phyloP scores from a whole-genome alignment of 2,888 invertebrate species.

The Idaea biselata region DNA sequence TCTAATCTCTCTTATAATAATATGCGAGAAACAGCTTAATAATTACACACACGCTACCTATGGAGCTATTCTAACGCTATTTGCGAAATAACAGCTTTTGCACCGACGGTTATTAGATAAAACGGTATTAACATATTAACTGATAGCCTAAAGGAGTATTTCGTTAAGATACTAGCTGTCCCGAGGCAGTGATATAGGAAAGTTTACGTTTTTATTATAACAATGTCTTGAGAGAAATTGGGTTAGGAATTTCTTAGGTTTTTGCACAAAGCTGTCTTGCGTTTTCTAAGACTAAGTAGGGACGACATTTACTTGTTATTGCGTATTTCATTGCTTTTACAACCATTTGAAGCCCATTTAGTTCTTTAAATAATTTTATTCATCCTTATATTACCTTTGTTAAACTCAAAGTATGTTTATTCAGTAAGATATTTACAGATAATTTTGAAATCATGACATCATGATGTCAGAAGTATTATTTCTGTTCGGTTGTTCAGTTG shows the following conservation, averaged over 20 bases:
- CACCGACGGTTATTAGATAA: slow-evolving; percentile 53
- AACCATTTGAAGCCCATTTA: no score
- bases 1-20: slow-evolving; percentile 17
- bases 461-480: no score
- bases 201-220: neutral
- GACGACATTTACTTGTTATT: no score
- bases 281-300: no score
- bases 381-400: no score
- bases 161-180: slow-evolving; percentile 25
- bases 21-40: slow-evolving; percentile 19
- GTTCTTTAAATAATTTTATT: no score
- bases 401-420: no score
- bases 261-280: neutral
- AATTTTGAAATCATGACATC: no score
- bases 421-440: no score
- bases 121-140: slow-evolving; percentile 55
- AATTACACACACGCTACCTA: slow-evolving; percentile 50
- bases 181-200: slow-evolving; percentile 8
- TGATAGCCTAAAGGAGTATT: slow-evolving; percentile 57
- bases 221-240: neutral
- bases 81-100: slow-evolving; percentile 68
- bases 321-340: no score
- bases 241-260: neutral
- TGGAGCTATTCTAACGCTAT: slow-evolving; percentile 50
- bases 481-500: no score